Conservation (phyloP, 2,113 vertebrate species). For the Paraplagusia blochii region DNA sequence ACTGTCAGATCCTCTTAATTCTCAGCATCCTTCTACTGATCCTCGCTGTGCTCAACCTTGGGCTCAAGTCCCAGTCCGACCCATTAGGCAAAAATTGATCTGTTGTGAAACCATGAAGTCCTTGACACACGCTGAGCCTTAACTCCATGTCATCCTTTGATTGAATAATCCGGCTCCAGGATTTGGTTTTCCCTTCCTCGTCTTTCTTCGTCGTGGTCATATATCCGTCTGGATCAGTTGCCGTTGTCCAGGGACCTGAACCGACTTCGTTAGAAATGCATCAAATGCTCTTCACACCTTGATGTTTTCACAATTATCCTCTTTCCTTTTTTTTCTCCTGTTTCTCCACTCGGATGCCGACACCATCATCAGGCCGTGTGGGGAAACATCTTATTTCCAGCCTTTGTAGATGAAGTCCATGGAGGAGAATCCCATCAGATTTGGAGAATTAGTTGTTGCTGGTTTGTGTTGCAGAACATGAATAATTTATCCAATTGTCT, state of each 20-base stretch:
- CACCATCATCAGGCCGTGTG: slow-evolving; percentile 4
- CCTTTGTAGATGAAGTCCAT: not conserved
- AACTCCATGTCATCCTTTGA: slow-evolving; percentile 21
- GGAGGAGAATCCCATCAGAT: not conserved
- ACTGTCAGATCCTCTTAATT: too few relatives aligned
- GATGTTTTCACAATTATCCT: slow-evolving; percentile 40
- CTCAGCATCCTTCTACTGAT: too few relatives aligned
- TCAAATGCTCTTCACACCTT: slow-evolving; percentile 36
- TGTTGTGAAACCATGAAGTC: slow-evolving; percentile 16
- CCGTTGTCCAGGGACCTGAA: slow-evolving; percentile 25
- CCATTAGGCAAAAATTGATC: slow-evolving; percentile 20
- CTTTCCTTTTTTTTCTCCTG: slow-evolving; percentile 52
- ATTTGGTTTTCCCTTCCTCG: slow-evolving; percentile 20
- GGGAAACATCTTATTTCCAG: slow-evolving; percentile 24
- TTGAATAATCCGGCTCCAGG: slow-evolving; percentile 34
- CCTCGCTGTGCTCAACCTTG: too few relatives aligned
- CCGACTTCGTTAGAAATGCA: slow-evolving; percentile 34
- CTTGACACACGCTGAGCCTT: slow-evolving; percentile 22
- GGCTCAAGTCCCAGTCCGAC: too few relatives aligned
- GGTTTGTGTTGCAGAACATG: not conserved
- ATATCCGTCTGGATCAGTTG: slow-evolving; percentile 27
- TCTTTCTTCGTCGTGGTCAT: not conserved
- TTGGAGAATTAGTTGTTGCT: not conserved
- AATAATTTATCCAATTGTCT: too few relatives aligned
- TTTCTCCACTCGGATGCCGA: slow-evolving; percentile 37